These are phyloP conservation scores for Agrilus planipennis DNA, from an alignment of 1,140 invertebrate genomes.

Conservation along the genomic window DNA sequence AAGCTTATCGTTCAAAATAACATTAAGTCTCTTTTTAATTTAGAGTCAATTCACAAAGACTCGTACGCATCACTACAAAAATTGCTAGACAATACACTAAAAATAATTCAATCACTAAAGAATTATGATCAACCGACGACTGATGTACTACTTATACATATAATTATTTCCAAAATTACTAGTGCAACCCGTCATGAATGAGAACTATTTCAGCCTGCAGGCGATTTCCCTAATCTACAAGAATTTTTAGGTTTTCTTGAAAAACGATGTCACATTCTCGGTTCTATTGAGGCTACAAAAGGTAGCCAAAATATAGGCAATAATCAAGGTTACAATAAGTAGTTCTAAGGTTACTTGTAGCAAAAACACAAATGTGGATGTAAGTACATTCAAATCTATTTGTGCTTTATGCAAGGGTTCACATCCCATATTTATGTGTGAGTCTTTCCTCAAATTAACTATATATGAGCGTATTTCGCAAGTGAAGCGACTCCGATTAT, in stretches of 20 bases:
- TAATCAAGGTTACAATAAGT: conserved; percentile 1
- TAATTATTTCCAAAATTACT: conserved; percentile 9
- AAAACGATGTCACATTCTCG: background rate
- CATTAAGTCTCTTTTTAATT: conserved; percentile 23
- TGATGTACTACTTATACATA: conserved; percentile 7
- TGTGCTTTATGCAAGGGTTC: conserved; percentile 4
- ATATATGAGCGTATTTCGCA: background rate
- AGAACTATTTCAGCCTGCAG: no score
- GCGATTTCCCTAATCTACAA: background rate
- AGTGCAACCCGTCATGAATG: conserved; percentile 4
- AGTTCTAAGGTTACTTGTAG: background rate
- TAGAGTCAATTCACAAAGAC: conserved; percentile 18
- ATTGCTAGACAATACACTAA: no score
- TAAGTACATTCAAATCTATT: background rate
- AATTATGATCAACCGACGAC: conserved; percentile 24
- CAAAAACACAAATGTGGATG: no score
- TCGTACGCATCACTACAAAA: conserved; percentile 17
- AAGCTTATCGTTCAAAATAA: conserved; percentile 28
- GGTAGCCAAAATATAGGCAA: no score
- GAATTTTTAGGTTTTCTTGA: conserved; percentile 5
- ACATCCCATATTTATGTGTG: conserved; percentile 8
- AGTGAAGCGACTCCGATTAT: conserved; percentile 6
- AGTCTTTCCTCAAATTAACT: conserved; percentile 5
- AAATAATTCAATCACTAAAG: no score
- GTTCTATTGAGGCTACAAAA: conserved; percentile 3